Evolutionary conservation across 37 sponge, comb jelly and placozoan species (phyloP), one percentile per base, ranked within the genome.

Genomic region (Halisarca cf. caerulea): DNA sequence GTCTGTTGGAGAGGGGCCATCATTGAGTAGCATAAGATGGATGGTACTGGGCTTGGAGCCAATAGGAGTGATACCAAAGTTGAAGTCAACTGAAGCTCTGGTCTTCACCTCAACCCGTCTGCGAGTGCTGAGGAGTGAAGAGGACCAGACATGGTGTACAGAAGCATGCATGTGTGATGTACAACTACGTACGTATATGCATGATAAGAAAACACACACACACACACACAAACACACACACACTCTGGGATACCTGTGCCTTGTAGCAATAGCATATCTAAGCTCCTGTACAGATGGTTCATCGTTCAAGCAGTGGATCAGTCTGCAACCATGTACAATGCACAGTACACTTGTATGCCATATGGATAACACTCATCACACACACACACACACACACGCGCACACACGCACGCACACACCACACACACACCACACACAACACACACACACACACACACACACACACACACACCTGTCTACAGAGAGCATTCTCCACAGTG

Each of bases 51-150:
- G 64, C 34, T 82, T 78, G 11, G 88, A 84, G 39, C 57, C 60
- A 24, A 95, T 61, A 23, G 94, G 87, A 20, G 90, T 88, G 30
- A 93, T 88, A 9, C 98, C 95, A 87, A 95, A 93, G 77, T 92
- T 71, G 33, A 95, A 85, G 60, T 92, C 92, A 25, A 90, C 85
- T 4, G 89, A 57, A 36, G 98, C 92, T 40, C 62, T 86, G 2
- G 98, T 95, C 18, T 59, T 78, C 7, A 84, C 83, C 0, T 94
- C 83, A 21, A 92, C 87, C 51, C 75, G 89, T 14, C 90, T 85
- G 32, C 78, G 58, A 55, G 81, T 85, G 58, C 92, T 88, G 40
- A 9, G 51, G 27, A 6, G 51, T 57, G n/a, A 44, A 20, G 5
- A 58, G 23, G 23, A 37, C 53, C 68, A 9, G 27, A 20, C n/a